Conservation (phyloP, 1,140 invertebrate genomes). For the Leptopilina clavipes region DNA sequence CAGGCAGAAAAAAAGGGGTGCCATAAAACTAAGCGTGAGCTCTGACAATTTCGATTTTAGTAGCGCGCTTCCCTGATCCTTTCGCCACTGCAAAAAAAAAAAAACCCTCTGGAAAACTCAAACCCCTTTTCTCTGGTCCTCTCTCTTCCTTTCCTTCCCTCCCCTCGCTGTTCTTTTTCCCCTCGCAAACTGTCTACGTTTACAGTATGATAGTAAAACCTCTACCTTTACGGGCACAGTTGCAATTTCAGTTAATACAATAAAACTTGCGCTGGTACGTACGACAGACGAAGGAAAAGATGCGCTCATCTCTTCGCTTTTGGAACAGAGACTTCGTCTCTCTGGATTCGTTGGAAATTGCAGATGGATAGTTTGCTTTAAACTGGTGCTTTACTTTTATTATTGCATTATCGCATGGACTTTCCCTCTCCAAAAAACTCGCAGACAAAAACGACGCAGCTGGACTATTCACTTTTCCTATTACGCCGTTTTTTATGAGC, state of each 20-base stretch:
- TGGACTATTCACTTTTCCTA: slow-evolving; percentile 14
- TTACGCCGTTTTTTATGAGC: slow-evolving; percentile 9
- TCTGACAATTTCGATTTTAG: slow-evolving; percentile 63
- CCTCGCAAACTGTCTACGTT: slow-evolving; percentile 41
- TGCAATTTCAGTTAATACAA: slow-evolving; percentile 71
- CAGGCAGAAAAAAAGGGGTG: slow-evolving; percentile 53
- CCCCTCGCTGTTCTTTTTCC: not conserved
- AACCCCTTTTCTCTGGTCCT: not conserved
- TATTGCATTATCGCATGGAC: slow-evolving; percentile 29
- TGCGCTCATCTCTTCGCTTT: slow-evolving; percentile 49
- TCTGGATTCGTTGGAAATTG: slow-evolving; percentile 58
- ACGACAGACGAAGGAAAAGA: slow-evolving; percentile 56
- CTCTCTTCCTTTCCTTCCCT: not conserved
- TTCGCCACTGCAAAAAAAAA: slow-evolving; percentile 48
- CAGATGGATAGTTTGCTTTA: slow-evolving; percentile 56
- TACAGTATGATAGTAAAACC: slow-evolving; percentile 55
- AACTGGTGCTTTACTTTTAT: slow-evolving; percentile 30
- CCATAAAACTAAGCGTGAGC: slow-evolving; percentile 61
- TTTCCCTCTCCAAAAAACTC: not conserved
- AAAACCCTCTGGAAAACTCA: slow-evolving; percentile 38
- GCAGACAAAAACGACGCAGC: not conserved
- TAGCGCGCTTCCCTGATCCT: slow-evolving; percentile 54
- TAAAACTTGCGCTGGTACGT: slow-evolving; percentile 65
- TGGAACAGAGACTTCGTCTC: slow-evolving; percentile 50
- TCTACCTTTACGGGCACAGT: slow-evolving; percentile 63